Percentiles rank a stretch among this genome's conserved stretches.
These are phyloP conservation scores for Formica selysi DNA, from an alignment of 1,140 invertebrate species.

Conservation along the genomic window DNA sequence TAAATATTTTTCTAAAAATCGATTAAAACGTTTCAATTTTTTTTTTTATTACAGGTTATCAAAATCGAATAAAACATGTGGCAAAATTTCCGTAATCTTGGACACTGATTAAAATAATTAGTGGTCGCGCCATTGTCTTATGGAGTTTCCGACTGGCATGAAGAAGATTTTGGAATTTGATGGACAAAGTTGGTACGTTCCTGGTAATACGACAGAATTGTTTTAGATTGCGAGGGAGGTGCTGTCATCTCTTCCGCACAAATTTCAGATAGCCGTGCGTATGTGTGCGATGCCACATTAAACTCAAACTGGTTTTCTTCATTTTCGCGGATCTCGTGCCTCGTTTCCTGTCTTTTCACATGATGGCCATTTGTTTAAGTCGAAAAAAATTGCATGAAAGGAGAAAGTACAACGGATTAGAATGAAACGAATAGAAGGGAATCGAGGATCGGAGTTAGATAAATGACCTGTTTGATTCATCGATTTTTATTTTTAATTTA, in stretches of 20 bases:
- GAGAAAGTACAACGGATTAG: constrained; percentile 41
- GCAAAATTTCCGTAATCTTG: not conserved
- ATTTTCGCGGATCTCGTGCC: not conserved
- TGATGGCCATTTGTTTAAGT: constrained; percentile 13
- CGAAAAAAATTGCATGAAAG: constrained; percentile 31
- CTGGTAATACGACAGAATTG: constrained; percentile 27
- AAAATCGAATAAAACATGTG: not conserved
- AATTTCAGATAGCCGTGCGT: constrained; percentile 17
- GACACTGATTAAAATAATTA: not conserved
- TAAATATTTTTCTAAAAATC: not conserved
- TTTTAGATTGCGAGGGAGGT: constrained; percentile 14
- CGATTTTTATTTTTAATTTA: too few species aligned
- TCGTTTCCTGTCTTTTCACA: not conserved
- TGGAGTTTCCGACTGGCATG: not conserved
- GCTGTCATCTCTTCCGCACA: not conserved
- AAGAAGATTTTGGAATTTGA: not conserved
- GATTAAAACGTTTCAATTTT: not conserved
- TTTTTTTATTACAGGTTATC: not conserved
- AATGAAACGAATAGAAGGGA: constrained; percentile 51
- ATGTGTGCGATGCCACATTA: constrained; percentile 15
- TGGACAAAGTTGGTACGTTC: constrained; percentile 3
- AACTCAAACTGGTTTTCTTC: constrained; percentile 12
- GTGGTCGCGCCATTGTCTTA: not conserved
- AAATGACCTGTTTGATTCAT: not conserved
- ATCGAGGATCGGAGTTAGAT: constrained; percentile 29